Evolutionary conservation across 2,888 invertebrate genomes (phyloP), one percentile per base, ranked within the genome.

Genomic region (Orgyia antiqua): DNA sequence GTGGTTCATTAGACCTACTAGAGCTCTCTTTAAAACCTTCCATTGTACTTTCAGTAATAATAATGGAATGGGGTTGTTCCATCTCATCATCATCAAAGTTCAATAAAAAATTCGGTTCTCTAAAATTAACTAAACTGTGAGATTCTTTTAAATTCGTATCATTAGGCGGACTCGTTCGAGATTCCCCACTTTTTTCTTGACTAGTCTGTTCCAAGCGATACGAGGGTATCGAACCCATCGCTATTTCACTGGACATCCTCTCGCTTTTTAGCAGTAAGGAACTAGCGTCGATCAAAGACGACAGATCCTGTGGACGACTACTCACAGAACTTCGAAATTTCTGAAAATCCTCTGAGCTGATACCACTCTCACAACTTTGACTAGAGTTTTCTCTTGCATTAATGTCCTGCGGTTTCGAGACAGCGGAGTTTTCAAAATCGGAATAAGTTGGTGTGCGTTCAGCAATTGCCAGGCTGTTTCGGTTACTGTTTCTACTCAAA

Each of bases 51-150:
- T 82, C 80, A 2, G 84, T 83, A 27, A 84, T 71, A 4, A 84
- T 83, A 10, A 84, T 80, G 18, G 84, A 84, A 49, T 84, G 84
- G 10, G 84, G 84, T 42, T 83, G 84, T 27, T 84, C 83, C 11
- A 65, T 78, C 44, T 80, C 83, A 39, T 83, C 82, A 27, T 79
- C 80, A 35, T 74, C 72, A 31, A 75, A 64, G 51, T 77, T 71
- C 8, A 74, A 67, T 42, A 74, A 60, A 53, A 67, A 73, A 44
- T 59, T 49, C 19, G 67, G 58, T 58, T 60, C 65, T 36, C 50
- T 49, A 57, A 54, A 50, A 50, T 63, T 65, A 49, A 58, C 53
- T 53, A 68, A 45, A 33, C 49, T 47, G 31, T 72, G 75, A 75
- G 82, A 78, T 78, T 83, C 80, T 50, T 58, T 59, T 68, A 74